A percentile compares a stretch with the other conserved stretches of the same genome.
Evolutionary conservation across 2,888 invertebrate genomes (phyloP).

Genomic region (Pterostichus madidus): DNA sequence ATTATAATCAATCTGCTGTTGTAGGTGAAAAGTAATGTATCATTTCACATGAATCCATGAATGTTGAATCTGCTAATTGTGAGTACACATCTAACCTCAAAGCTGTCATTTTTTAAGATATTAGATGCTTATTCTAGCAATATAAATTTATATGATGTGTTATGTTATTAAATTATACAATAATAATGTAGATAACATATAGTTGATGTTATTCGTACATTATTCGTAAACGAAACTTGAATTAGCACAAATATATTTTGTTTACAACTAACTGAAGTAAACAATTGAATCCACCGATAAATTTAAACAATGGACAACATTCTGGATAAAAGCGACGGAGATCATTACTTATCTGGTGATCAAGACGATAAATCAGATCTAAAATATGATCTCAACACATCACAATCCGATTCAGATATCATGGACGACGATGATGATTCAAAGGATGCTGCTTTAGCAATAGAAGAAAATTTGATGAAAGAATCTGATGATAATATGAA

Average conservation of each 20-base stretch:
- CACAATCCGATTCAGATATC: slow-evolving; percentile 74
- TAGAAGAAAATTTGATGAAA: slow-evolving; percentile 73
- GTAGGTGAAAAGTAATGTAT: not conserved
- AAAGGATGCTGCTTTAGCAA: slow-evolving; percentile 71
- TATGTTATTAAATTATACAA: too few species aligned
- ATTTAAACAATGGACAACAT: slow-evolving; percentile 58
- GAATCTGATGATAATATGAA: slow-evolving; percentile 63
- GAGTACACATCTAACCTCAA: too few species aligned
- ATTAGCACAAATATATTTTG: too few species aligned
- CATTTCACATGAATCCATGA: not conserved
- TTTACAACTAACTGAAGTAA: too few species aligned
- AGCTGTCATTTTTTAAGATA: too few species aligned
- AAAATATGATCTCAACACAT: slow-evolving; percentile 71
- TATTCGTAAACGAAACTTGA: too few species aligned
- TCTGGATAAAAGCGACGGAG: slow-evolving; percentile 55
- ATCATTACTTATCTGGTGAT: slow-evolving; percentile 58
- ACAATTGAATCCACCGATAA: not conserved
- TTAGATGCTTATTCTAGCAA: too few species aligned
- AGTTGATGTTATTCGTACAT: too few species aligned
- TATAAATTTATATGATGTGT: too few species aligned
- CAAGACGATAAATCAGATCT: slow-evolving; percentile 59
- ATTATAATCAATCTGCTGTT: too few species aligned
- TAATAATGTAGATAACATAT: too few species aligned
- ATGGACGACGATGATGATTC: slow-evolving; percentile 73
- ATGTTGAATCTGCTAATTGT: not conserved